Evolutionary conservation across 2,888 invertebrate genomes (phyloP), one percentile per base, ranked within the genome.

Genomic region (Pachydiplax longipennis): DNA sequence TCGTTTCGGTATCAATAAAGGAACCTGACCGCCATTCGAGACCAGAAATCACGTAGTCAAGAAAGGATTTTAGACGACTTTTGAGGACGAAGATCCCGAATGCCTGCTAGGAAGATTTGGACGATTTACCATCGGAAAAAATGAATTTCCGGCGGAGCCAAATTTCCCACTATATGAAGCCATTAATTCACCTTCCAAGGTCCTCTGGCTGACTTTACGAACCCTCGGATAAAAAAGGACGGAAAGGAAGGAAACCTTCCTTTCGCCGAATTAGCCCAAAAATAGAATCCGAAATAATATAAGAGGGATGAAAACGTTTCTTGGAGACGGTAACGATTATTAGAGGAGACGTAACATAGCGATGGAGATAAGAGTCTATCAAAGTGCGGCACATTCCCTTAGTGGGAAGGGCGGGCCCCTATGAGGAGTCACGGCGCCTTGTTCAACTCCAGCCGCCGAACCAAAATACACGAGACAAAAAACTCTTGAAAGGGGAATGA

Each of bases 391-490:
- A 18, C 73, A 73, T 73, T 73, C 73, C 73, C 73, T 73, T 25
- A 61, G 53, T 53, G 53, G 48, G 53, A 83, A 53, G 83, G 83
- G 83, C 22, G 83, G 35, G 58, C 35, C 35, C 35, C 53, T 58
- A 58, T 31, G 35, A 18, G 83, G 83, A 83, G 53, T 31, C 58
- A 58, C n/a, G 83, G 61, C 87, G 87, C 61, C 87, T 58, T 61
- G 22, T 61, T 65, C 35, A 83, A 58, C 44, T 58, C 87, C 87
- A 37, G 40, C 87, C 87, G 87, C 61, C 87, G 87, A 87, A 87
- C 87, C 87, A 87, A 87, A 87, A 87, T 87, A 87, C 87, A 87
- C 87, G 87, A 22, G 58, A 87, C 58, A 87, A 87, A 87, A 87
- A 87, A 58, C 73, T 73, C 73, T 73, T 73, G 22, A 73, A 73